Conservation (phyloP, 2,888 invertebrate genomes). For the Eustalomyia histrio region DNA sequence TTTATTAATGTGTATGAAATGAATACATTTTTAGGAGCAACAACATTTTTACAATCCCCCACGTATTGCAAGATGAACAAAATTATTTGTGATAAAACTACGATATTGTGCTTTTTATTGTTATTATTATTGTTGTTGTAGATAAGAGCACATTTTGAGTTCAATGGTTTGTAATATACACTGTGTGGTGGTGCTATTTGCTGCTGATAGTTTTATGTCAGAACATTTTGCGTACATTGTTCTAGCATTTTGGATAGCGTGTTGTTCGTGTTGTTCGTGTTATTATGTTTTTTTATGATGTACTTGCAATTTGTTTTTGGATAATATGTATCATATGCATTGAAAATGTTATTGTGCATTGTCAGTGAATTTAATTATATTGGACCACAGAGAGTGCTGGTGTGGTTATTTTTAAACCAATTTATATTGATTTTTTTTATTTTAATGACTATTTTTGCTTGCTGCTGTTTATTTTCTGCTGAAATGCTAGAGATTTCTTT, state of each 20-base stretch:
- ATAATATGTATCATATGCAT: slow-evolving; percentile 16
- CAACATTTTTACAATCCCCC: no score
- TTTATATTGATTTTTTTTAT: background rate
- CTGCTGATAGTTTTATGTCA: slow-evolving; percentile 15
- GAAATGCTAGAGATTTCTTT: background rate
- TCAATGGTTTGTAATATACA: slow-evolving; percentile 32
- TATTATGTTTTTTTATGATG: background rate
- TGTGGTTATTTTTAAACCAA: background rate
- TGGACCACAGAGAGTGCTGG: slow-evolving; percentile 47
- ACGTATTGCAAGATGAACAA: no score
- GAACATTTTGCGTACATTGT: slow-evolving; percentile 36
- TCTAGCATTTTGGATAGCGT: background rate
- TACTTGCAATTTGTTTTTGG: slow-evolving; percentile 17
- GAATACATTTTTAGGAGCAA: no score
- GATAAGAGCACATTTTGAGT: slow-evolving; percentile 38
- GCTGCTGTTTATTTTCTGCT: background rate
- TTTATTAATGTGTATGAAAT: no score
- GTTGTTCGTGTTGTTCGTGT: background rate
- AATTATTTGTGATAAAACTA: no score
- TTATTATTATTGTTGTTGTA: slow-evolving; percentile 16
- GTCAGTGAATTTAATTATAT: slow-evolving; percentile 64
- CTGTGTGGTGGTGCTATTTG: slow-evolving; percentile 15
- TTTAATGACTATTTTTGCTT: background rate
- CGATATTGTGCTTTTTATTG: background rate
- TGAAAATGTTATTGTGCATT: slow-evolving; percentile 56